A percentile compares a stretch with the other conserved stretches of the same genome.
Evolutionary conservation across 1,140 invertebrate species (phyloP).

Genomic region (Zaprionus davidi): DNA sequence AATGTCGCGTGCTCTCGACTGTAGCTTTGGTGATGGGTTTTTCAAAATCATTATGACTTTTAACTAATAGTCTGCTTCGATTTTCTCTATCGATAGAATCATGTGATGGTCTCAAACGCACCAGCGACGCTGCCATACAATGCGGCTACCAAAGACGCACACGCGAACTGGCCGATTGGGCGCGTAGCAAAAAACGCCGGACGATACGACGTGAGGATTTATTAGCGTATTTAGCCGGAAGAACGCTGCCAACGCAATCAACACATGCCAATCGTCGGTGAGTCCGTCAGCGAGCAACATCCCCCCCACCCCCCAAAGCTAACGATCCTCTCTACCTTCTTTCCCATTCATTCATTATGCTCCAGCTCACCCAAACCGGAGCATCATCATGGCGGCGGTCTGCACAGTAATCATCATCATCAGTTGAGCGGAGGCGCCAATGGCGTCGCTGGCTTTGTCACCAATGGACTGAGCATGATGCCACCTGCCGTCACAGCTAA

Average conservation of each 20-base stretch:
- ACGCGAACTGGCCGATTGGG: conserved; percentile 92
- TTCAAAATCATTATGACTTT: too few relatives aligned
- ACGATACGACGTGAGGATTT: conserved; percentile 91
- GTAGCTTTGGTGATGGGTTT: too few relatives aligned
- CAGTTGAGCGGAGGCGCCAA: conserved; percentile 28
- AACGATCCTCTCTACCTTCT: neutral
- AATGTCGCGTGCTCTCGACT: too few relatives aligned
- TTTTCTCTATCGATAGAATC: conserved; percentile 86
- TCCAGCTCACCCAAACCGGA: conserved; percentile 76
- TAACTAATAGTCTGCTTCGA: too few relatives aligned
- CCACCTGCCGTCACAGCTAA: conserved; percentile 27
- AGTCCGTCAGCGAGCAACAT: conserved; percentile 52
- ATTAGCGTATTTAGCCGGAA: conserved; percentile 91
- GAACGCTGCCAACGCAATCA: conserved; percentile 87
- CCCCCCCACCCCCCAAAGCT: conserved; percentile 34
- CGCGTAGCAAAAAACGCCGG: conserved; percentile 88
- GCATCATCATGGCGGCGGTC: conserved; percentile 59
- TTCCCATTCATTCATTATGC: neutral
- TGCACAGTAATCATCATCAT: conserved; percentile 30
- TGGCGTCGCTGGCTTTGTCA: conserved; percentile 41
- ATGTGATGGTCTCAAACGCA: conserved; percentile 88
- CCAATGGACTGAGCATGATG: conserved; percentile 54
- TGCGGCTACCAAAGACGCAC: conserved; percentile 90
- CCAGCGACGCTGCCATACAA: conserved; percentile 89
- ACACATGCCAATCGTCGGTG: conserved; percentile 85